Evolutionary conservation across 2,797 vertebrate species (phyloP), one percentile per base, ranked within the genome.

Genomic region (Apogon talboti): DNA sequence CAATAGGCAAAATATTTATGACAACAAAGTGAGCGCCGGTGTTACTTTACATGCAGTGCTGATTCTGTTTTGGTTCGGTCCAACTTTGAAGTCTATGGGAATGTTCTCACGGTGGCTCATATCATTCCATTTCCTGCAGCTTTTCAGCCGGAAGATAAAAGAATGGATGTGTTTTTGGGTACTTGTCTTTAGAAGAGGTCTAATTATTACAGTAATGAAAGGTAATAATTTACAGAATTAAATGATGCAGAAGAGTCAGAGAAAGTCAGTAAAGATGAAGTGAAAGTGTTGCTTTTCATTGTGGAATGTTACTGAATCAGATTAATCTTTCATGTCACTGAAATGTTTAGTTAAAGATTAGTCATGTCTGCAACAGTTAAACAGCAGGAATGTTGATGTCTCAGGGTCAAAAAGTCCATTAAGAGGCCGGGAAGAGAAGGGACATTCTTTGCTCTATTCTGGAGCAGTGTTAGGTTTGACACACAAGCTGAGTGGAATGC

Each of bases 371-470:
- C 48, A 75, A 38, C 18, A 56, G 66, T 76, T 61, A 42, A 68
- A 74, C 60, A 53, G 59, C 63, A 74, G 77, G 76, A 87, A 84
- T 79, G 84, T 49, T 63, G 54, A 67, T 63, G 73, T 82, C 61
- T 80, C 65, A 24, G 81, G 84, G 80, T 87, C 87, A 85, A 16
- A 66, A 73, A 77, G 82, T 78, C 62, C 76, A 76, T 64, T 43
- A 70, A 48, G 63, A 15, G 24, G 59, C 67, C 58, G 63, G 37
- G 56, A 37, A 70, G 62, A 78, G 73, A 44, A 6, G 53, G 28
- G 60, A 71, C 38, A 84, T 83, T 87, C 86, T 84, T 90, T 82
- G 69, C 80, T 82, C 83, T 84, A 75, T 88, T 87, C 81, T 88
- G 65, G 84, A 75, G 59, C 72, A 19, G 64, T 82, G 86, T 69